Conservation (phyloP, 1,140 invertebrate species). For the Temnothorax curvispinosus region DNA sequence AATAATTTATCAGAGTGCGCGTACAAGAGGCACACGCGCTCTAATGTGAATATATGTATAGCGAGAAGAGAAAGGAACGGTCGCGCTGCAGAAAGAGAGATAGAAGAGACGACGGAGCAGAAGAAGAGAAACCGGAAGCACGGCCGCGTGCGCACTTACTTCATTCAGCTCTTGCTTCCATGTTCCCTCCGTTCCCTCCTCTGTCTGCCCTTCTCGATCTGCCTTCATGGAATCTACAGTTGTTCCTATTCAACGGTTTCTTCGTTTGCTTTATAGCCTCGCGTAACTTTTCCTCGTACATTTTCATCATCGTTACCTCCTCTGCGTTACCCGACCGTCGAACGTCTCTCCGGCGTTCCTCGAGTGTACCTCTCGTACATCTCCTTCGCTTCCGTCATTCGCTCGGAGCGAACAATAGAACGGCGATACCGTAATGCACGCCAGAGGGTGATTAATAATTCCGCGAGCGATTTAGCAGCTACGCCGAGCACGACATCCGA, state of each 20-base stretch:
- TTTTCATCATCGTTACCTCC: not conserved
- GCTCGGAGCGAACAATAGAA: slow-evolving; percentile 66
- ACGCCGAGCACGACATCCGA: slow-evolving; percentile 64
- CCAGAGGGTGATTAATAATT: slow-evolving; percentile 73
- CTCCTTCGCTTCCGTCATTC: slow-evolving; percentile 48
- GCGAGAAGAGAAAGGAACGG: slow-evolving; percentile 5
- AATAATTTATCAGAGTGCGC: slow-evolving; percentile 12
- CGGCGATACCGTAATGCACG: slow-evolving; percentile 68
- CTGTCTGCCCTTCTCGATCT: not conserved
- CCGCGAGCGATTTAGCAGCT: slow-evolving; percentile 48
- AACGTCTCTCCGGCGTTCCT: not conserved
- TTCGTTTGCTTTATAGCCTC: not conserved
- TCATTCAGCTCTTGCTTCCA: slow-evolving; percentile 72
- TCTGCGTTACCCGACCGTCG: not conserved
- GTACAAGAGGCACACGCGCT: not conserved
- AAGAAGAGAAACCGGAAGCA: slow-evolving; percentile 72
- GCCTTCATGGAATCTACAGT: slow-evolving; percentile 11
- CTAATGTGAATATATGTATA: not conserved
- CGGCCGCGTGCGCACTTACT: slow-evolving; percentile 73
- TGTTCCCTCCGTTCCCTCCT: slow-evolving; percentile 57
- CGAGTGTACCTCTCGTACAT: slow-evolving; percentile 18
- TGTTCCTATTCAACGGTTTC: slow-evolving; percentile 22
- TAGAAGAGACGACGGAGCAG: slow-evolving; percentile 6
- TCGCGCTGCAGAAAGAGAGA: slow-evolving; percentile 11
- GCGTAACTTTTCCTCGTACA: not conserved